Conservation (phyloP, 2,888 invertebrate genomes). For the Rhimphoctona megacephalus region DNA sequence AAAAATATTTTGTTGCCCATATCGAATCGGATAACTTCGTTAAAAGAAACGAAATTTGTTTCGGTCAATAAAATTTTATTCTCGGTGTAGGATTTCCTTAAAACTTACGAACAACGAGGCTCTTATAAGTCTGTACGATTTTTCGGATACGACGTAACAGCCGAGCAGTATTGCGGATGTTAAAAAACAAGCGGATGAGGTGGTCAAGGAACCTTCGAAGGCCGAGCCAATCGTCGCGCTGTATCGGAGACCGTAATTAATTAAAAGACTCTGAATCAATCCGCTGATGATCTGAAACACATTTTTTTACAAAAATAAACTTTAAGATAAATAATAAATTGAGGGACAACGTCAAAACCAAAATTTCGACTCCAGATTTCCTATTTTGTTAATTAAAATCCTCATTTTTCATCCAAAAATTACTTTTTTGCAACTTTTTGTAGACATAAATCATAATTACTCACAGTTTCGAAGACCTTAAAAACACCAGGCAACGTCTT, state of each 20-base stretch:
- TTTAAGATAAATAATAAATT: neutral
- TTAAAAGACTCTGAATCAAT: conserved; percentile 92
- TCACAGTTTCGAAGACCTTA: conserved; percentile 90
- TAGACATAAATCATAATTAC: conserved; percentile 6
- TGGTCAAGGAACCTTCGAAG: conserved; percentile 92
- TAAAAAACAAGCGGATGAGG: conserved; percentile 92
- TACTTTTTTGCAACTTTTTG: conserved; percentile 9
- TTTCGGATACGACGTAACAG: conserved; percentile 92
- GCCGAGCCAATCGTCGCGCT: conserved; percentile 91
- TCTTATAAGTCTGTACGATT: conserved; percentile 90
- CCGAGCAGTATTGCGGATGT: conserved; percentile 91
- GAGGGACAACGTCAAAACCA: neutral
- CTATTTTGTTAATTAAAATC: neutral
- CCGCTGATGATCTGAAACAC: conserved; percentile 89
- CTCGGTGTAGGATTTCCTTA: neutral
- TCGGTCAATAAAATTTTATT: too few species aligned
- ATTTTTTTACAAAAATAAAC: conserved; percentile 1
- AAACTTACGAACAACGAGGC: conserved; percentile 93
- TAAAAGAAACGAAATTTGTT: too few species aligned
- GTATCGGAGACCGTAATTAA: conserved; percentile 92
- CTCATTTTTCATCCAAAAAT: conserved; percentile 1
- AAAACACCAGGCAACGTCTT: conserved; percentile 90
- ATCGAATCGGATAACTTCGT: too few species aligned
- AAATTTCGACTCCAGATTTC: neutral
- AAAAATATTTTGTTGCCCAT: too few species aligned